A percentile compares a stretch with the other conserved stretches of the same genome.
Conservation (phyloP, 2,888 invertebrate species). For the Stramonita haemastoma region DNA sequence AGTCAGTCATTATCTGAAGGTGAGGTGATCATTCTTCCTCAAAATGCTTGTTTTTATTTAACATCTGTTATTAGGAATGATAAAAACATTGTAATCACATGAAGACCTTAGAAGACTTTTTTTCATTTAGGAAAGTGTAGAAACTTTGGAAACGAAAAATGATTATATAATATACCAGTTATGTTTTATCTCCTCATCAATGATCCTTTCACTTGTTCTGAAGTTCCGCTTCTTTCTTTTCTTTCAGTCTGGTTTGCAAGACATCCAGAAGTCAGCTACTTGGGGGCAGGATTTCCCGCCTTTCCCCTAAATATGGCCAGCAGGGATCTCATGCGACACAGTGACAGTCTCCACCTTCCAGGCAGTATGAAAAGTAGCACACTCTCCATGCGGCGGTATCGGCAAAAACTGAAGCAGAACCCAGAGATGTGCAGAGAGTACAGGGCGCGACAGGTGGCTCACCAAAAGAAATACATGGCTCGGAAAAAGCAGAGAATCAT, state of each 20-base stretch:
- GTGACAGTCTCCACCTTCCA: background rate
- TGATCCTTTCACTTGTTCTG: background rate
- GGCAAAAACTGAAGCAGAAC: constrained; percentile 24
- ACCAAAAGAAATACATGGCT: constrained; percentile 28
- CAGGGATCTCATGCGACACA: background rate
- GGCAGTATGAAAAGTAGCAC: background rate
- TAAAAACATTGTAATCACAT: too few relatives aligned
- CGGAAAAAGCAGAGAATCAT: constrained; percentile 23
- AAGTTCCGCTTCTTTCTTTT: constrained; percentile 17
- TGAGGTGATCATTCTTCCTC: too few relatives aligned
- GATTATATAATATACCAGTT: too few relatives aligned
- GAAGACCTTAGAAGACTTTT: too few relatives aligned
- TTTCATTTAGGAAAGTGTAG: too few relatives aligned
- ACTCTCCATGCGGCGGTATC: constrained; percentile 29
- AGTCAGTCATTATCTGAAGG: too few relatives aligned
- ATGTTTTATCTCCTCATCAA: too few relatives aligned
- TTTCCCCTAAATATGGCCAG: background rate
- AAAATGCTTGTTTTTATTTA: too few relatives aligned
- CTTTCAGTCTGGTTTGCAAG: constrained; percentile 28
- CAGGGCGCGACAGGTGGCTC: constrained; percentile 21
- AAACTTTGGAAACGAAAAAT: too few relatives aligned
- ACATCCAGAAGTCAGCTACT: background rate
- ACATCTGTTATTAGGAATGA: too few relatives aligned
- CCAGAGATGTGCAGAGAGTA: constrained; percentile 7
- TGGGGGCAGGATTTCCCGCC: background rate